A percentile compares a stretch with the other conserved stretches of the same genome.
Conservation (phyloP, 2,888 invertebrate species). For the Dioctria linearis region DNA sequence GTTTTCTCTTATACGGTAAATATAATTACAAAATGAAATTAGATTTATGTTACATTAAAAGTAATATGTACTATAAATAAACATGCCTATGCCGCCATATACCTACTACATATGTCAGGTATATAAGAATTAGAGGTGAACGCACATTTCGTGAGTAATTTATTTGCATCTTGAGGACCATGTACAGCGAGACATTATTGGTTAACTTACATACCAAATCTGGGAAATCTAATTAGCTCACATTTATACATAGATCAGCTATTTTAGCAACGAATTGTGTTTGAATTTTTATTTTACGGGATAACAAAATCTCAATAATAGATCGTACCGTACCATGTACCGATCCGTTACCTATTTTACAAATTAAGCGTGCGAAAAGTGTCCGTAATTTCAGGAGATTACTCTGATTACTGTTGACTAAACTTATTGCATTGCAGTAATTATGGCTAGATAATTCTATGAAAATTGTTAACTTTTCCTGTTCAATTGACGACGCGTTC, state of each 20-base stretch:
- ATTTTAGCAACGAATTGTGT: not conserved
- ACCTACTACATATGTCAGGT: too few relatives aligned
- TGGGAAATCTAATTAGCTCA: not conserved
- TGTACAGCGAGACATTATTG: not conserved
- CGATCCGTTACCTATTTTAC: not conserved
- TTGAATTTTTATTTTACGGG: not conserved
- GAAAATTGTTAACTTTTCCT: constrained; percentile 42
- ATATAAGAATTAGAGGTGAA: too few relatives aligned
- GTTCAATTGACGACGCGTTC: constrained; percentile 6
- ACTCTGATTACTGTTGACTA: constrained; percentile 32
- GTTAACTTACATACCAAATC: not conserved
- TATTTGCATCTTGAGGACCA: too few relatives aligned
- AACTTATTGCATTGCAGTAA: constrained; percentile 5
- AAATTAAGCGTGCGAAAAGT: constrained; percentile 11
- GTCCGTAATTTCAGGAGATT: constrained; percentile 24
- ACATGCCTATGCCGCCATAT: too few relatives aligned
- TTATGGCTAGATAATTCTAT: constrained; percentile 34
- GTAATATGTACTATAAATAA: not conserved
- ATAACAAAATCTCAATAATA: not conserved
- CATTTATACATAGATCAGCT: not conserved
- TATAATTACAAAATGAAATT: too few relatives aligned
- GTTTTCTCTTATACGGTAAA: not conserved
- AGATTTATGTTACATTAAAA: not conserved
- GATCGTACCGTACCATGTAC: not conserved
- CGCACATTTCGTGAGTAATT: too few relatives aligned